Evolutionary conservation across 2,113 vertebrate species (phyloP).

Genomic region (Sceloporus undulatus): DNA sequence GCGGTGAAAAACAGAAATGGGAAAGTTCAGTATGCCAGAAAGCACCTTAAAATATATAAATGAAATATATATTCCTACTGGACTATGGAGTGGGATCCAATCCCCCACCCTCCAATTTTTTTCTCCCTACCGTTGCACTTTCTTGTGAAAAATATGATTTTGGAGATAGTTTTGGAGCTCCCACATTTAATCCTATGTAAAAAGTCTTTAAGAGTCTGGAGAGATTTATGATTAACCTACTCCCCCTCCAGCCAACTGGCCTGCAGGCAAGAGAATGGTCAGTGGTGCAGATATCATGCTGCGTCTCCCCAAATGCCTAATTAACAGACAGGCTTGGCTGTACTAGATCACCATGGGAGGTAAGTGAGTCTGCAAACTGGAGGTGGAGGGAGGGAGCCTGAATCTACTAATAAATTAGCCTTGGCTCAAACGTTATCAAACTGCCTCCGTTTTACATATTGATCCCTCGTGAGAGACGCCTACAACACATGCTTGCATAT

Average conservation of each 20-base stretch:
- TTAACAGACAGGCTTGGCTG: constrained; percentile 48
- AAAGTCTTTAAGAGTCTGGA: neutral
- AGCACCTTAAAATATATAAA: neutral
- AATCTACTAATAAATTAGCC: constrained; percentile 37
- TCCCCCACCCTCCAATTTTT: neutral
- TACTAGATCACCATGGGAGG: constrained; percentile 41
- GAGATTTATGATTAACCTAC: constrained; percentile 12
- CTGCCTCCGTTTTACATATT: constrained; percentile 24
- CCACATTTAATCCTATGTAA: constrained; percentile 21
- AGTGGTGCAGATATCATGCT: constrained; percentile 38
- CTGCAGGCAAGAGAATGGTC: constrained; percentile 43
- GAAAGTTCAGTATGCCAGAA: neutral
- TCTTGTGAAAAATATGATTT: neutral
- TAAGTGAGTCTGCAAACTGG: constrained; percentile 34
- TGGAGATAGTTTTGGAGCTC: neutral
- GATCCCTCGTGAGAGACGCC: constrained; percentile 1
- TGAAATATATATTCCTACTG: no score
- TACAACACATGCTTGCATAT: neutral
- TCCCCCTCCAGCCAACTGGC: constrained; percentile 38
- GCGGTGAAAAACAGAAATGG: neutral
- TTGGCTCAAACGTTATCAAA: constrained; percentile 24
- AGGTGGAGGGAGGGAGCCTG: constrained; percentile 8
- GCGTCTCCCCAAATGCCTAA: constrained; percentile 53
- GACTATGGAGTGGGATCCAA: neutral
- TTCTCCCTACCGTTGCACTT: neutral